Evolutionary conservation across 2,797 vertebrate genomes (phyloP), one percentile per base, ranked within the genome.

Genomic region (Sebastiscus tertius): DNA sequence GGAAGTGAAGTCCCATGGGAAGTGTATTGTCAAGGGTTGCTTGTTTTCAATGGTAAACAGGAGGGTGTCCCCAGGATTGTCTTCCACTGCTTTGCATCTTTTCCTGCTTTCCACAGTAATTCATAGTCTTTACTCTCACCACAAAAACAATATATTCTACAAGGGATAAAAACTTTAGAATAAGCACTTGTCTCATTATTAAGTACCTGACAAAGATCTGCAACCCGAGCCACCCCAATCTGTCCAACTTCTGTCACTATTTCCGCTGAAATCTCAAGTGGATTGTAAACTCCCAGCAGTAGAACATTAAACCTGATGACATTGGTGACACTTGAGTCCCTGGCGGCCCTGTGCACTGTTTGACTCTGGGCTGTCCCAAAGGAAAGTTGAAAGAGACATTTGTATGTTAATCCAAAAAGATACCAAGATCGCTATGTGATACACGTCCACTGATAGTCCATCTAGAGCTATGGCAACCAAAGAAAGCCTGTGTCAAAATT

Each of bases 91-190:
- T 79, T 70, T 65, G 8, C 58, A 55, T 83, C n/a, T 58, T 75
- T 27, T 34, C 49, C 24, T 54, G 58, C 13, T 20, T 75, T 68
- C 18, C 2, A 55, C 26, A 22, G 22, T 55, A 31, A 62, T 72
- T 59, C 58, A 64, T 22, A 27, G 20, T 13, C 42, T 72, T 80
- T 65, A 20, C 58, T 79, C 42, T 79, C 70, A 59, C 59, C 72
- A 36, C 36, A 66, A 78, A 67, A 74, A 64, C 68, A 76, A 22
- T 49, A 27, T 14, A 56, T 39, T 80, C 46, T 56, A 46, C 33
- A 29, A 36, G 67, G 77, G 22, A 67, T 79, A 65, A 27, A 59
- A 83, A 81, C 71, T 88, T 84, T 71, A 10, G 54, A 79, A 75
- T 71, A 81, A 63, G 68, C 62, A 54, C 65, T 66, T 39, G 54